phyloP scores from a whole-genome alignment of 2,888 invertebrate genomes.

The Platerodrilus igneus region DNA sequence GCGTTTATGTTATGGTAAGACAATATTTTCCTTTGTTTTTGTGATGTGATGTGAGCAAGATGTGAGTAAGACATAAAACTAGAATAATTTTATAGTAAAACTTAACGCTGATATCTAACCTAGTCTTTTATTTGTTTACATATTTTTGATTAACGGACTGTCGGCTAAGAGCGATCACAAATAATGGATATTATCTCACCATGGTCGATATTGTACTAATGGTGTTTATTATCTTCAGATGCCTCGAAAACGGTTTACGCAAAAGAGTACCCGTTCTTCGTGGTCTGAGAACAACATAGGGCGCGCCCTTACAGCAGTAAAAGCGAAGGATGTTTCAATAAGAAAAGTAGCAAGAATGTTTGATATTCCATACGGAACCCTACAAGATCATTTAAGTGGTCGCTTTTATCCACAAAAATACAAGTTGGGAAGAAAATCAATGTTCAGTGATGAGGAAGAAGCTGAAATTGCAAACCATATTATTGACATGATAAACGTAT shows the following conservation, averaged over 20 bases:
- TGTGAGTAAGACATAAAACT: no score
- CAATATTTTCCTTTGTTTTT: no score
- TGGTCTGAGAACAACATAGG: constrained; percentile 1
- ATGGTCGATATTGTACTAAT: constrained; percentile 1
- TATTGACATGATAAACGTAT: constrained; percentile 8
- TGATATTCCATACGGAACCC: constrained; percentile 19
- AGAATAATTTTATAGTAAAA: no score
- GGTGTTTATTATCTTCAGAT: background rate
- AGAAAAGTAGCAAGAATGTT: constrained; percentile 4
- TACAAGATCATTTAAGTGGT: constrained; percentile 19
- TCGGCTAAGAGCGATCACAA: background rate
- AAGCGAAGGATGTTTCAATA: constrained; percentile 1
- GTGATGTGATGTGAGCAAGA: no score
- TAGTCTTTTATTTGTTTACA: background rate
- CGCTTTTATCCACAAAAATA: constrained; percentile 15
- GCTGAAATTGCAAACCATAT: constrained; percentile 9
- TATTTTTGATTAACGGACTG: background rate
- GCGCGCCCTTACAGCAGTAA: background rate
- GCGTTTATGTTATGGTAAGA: no score
- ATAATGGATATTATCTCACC: background rate
- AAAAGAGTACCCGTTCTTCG: constrained; percentile 2
- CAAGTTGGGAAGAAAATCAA: constrained; percentile 18
- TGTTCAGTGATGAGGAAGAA: constrained; percentile 17
- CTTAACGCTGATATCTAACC: no score
- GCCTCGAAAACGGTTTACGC: background rate